A percentile compares a stretch with the other conserved stretches of the same genome.
phyloP scores from a whole-genome alignment of 2,113 vertebrate species.

The Channa maculata region DNA sequence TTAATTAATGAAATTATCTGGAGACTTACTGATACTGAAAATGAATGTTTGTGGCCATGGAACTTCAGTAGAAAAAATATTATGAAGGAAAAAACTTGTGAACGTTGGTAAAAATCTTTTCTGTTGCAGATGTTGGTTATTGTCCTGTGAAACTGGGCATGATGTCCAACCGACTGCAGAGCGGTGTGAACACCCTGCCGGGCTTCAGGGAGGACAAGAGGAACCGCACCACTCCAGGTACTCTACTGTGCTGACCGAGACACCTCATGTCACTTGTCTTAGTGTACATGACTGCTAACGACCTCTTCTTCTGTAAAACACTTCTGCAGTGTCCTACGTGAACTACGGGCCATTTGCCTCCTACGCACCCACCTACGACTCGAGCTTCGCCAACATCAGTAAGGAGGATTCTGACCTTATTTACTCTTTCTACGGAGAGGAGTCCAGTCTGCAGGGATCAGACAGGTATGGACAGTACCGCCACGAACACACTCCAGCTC shows the following conservation, averaged over 20 bases:
- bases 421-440: constrained; percentile 92
- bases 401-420: constrained; percentile 97
- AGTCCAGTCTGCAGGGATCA: constrained; percentile 85
- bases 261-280: background rate
- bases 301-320: background rate
- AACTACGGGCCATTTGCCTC: constrained; percentile 96
- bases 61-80: too few relatives aligned
- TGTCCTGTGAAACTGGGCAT: constrained; percentile 92
- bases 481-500: background rate
- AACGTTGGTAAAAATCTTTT: background rate
- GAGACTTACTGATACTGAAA: too few relatives aligned
- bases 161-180: constrained; percentile 92
- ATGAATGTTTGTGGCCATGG: too few relatives aligned
- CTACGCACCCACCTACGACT: constrained; percentile 95
- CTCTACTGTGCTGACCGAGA: accelerated
- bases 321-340: constrained; percentile 90
- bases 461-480: constrained; percentile 86
- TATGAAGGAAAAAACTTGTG: background rate
- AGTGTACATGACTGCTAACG: background rate
- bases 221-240: constrained; percentile 94
- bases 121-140: constrained; percentile 88
- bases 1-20: too few relatives aligned
- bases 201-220: constrained; percentile 98
- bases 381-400: constrained; percentile 95
- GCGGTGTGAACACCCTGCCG: constrained; percentile 93